These are phyloP conservation scores for Sepioteuthis lessoniana DNA, from an alignment of 2,888 invertebrate species.

Conservation along the genomic window DNA sequence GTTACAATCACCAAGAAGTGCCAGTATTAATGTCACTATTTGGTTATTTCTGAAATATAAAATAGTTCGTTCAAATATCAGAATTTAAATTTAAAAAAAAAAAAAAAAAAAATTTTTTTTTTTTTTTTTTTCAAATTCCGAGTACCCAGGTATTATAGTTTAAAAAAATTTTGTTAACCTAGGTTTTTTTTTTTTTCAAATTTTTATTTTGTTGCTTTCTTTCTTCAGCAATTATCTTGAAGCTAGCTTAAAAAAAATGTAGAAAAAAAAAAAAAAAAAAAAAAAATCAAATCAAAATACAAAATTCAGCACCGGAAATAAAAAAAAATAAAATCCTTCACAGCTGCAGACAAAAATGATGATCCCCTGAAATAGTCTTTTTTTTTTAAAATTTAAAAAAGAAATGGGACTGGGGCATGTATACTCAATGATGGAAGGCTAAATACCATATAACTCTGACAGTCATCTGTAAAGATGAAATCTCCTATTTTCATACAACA, in stretches of 20 bases:
- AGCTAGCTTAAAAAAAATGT: background rate
- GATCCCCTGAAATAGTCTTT: background rate
- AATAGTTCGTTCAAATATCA: background rate
- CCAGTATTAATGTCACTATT: background rate
- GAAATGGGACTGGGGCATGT: rapidly evolving
- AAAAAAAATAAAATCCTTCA: background rate
- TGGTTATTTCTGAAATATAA: background rate
- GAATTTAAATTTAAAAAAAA: too few species aligned
- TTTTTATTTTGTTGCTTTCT: background rate
- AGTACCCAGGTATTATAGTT: background rate
- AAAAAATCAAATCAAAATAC: background rate
- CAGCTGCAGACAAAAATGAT: conserved; percentile 33
- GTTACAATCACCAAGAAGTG: background rate
- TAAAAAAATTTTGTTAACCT: conserved; percentile 14
- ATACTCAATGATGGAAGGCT: background rate
- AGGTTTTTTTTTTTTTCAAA: background rate
- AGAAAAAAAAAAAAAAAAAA: background rate
- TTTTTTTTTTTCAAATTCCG: background rate
- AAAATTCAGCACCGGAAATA: conserved; percentile 12
- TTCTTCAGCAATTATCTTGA: background rate
- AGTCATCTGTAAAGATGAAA: too few species aligned
- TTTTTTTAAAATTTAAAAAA: background rate
- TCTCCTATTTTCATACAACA: too few species aligned
- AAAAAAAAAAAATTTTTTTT: background rate
- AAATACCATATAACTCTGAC: too few species aligned